Base-by-base conservation (phyloP, 2,113 vertebrate genomes). In the Corapipo altera region DNA sequence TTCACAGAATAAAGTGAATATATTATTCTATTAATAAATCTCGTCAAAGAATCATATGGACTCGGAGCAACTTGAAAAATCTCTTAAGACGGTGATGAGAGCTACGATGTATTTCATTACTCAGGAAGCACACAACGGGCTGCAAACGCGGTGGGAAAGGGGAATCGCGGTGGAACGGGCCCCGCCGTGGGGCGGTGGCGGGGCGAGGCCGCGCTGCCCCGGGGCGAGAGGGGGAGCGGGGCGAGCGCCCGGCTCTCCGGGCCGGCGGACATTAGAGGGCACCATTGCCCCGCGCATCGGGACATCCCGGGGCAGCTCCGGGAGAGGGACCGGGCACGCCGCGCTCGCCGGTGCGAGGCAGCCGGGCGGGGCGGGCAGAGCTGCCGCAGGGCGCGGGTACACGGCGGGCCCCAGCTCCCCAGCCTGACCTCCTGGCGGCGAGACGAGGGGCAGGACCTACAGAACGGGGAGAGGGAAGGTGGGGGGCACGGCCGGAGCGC, bases 251-350 rank as follows among this genome's bases (percentile, higher is more conserved):
- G 71, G 15, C 41, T 49, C 44, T 27, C 5, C 9, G 30, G 27
- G 23, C 8, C 24, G 8, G 67, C 88, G 23, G 74, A 83, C 96
- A 70, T 95, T 93, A 97, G 97, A 91, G 97, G 97, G 97, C 96
- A 95, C 89, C 87, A 94, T 95, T 75, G 89, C 80, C 79, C 75
- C 91, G 35, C 85, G 4, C 32, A 96, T 52, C 18, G n/a, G 8
- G 39, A 12, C 59, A 3, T 11, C 32, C 55, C 12, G 37, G 11
- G 37, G 69, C 35, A 18, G 41, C 35, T 4, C 15, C 33, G 64
- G 4, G 21, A 16, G 8, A 2, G 30, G 17, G 35, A 26, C 51
- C 32, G 22, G 69, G 17, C 49, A 21, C 9, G 33, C 24, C 44
- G 44, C 5, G 55, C 55, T 57, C 55, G 55, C 15, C 59, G 52